Evolutionary conservation across 2,888 invertebrate genomes (phyloP).

Genomic region (Drosophila anomelani): DNA sequence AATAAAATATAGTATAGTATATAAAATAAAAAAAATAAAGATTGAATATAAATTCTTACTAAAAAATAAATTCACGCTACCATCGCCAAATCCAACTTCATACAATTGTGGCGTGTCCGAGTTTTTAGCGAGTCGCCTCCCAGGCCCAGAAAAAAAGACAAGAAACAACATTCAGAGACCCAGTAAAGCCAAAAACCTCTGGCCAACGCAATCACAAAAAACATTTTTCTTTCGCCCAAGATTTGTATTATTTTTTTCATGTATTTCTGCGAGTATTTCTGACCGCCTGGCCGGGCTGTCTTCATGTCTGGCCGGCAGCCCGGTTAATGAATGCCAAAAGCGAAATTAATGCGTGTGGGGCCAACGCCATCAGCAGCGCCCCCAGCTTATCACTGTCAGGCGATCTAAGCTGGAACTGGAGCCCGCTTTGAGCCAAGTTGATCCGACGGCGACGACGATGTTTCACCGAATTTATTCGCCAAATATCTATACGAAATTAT

Average conservation of each 20-base stretch:
- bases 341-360: slow-evolving; percentile 80
- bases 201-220: slow-evolving; percentile 68
- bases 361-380: slow-evolving; percentile 75
- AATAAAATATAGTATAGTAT: no score
- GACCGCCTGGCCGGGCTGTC: slow-evolving; percentile 20
- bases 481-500: slow-evolving; percentile 74
- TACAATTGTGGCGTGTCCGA: slow-evolving; percentile 78
- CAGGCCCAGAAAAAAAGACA: slow-evolving; percentile 30
- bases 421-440: slow-evolving; percentile 16
- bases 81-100: slow-evolving; percentile 51
- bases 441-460: slow-evolving; percentile 42
- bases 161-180: slow-evolving; percentile 20
- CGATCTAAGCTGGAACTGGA: slow-evolving; percentile 55
- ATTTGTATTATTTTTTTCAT: slow-evolving; percentile 20
- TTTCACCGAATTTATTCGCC: slow-evolving; percentile 70
- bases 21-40: neutral
- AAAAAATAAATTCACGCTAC: slow-evolving; percentile 26
- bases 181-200: slow-evolving; percentile 15
- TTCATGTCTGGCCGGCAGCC: slow-evolving; percentile 34
- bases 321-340: slow-evolving; percentile 72
- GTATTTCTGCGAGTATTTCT: slow-evolving; percentile 22
- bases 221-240: slow-evolving; percentile 59
- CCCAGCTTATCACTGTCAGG: slow-evolving; percentile 75
- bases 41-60: neutral
- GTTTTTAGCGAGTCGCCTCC: slow-evolving; percentile 69